phyloP scores from a whole-genome alignment of 2,797 vertebrate species.

The Cuniculus paca region DNA sequence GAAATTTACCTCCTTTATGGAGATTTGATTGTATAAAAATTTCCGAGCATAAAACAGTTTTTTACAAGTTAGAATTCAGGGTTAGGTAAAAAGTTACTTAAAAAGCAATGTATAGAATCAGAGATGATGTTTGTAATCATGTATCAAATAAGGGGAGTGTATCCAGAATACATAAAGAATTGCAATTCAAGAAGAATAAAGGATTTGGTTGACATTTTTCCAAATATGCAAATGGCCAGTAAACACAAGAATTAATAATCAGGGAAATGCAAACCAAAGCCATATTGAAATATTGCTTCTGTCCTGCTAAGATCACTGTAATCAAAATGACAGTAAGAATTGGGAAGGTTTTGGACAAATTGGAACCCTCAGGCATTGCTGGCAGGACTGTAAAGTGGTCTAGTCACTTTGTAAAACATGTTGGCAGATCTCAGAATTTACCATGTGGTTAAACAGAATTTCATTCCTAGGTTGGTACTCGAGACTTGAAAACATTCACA shows the following conservation, averaged over 20 bases:
- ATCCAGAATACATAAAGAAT: constrained; percentile 4
- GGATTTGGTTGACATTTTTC: neutral
- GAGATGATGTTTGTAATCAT: neutral
- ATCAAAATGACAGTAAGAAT: neutral
- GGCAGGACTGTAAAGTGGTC: neutral
- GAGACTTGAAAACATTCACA: neutral
- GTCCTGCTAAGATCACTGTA: neutral
- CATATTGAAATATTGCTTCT: neutral
- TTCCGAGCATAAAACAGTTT: neutral
- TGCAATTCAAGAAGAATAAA: constrained; percentile 4
- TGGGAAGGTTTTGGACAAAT: neutral
- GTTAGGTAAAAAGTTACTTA: neutral
- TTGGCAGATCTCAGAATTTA: constrained; percentile 35
- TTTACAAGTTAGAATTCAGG: constrained; percentile 26
- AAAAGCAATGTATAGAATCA: neutral
- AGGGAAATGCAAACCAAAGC: constrained; percentile 47
- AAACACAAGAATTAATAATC: constrained; percentile 7
- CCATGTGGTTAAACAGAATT: neutral
- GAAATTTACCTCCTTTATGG: neutral
- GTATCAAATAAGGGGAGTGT: neutral
- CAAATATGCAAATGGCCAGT: neutral
- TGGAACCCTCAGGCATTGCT: neutral
- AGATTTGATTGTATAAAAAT: constrained; percentile 33
- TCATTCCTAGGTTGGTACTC: neutral
- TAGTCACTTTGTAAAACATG: constrained; percentile 31